Evolutionary conservation across 2,113 vertebrate species (phyloP).

Genomic region (Lophochroa leadbeateri): DNA sequence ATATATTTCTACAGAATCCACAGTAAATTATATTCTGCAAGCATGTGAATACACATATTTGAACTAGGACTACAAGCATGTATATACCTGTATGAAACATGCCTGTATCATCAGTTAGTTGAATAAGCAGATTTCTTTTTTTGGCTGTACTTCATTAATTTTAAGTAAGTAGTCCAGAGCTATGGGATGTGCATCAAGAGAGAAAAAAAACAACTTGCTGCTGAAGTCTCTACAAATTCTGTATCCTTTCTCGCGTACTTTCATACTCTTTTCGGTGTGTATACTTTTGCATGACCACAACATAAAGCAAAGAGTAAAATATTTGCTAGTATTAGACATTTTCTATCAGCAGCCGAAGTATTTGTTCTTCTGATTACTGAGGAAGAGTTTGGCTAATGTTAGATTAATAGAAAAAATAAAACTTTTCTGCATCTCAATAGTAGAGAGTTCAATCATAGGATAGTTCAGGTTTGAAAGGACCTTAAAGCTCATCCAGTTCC

Average conservation of each 20-base stretch:
- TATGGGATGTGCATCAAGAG: not conserved
- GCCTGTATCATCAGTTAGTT: not conserved
- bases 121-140: not conserved
- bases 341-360: not conserved
- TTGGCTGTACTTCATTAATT: not conserved
- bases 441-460: not conserved
- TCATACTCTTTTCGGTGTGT: not conserved
- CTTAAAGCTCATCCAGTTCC: not conserved
- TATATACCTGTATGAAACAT: not conserved
- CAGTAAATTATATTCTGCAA: not conserved
- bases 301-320: not conserved
- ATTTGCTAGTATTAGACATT: not conserved
- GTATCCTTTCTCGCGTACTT: not conserved
- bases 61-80: not conserved
- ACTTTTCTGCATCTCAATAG: not conserved
- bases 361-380: not conserved
- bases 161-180: not conserved
- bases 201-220: fast-evolving
- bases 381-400: not conserved
- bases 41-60: not conserved
- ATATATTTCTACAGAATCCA: not conserved
- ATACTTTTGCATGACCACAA: not conserved
- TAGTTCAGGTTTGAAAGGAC: not conserved
- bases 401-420: not conserved
- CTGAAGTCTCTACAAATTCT: not conserved